Evolutionary conservation across 2,797 vertebrate genomes (phyloP).

Genomic region (Vireo griseus): DNA sequence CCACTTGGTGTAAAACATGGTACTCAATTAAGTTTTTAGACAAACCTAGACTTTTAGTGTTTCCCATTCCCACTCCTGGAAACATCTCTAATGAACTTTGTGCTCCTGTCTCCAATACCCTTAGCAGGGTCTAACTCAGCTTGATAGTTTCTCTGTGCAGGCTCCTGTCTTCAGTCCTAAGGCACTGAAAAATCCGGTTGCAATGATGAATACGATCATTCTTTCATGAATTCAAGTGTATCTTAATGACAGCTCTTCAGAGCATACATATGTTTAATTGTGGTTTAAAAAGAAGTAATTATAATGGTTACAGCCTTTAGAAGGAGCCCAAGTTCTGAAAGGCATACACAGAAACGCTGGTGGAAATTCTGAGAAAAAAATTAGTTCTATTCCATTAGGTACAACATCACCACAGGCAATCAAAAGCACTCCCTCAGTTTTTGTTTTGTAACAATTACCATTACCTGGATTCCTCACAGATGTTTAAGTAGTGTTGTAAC

Average conservation of each 20-base stretch:
- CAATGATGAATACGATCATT: background rate
- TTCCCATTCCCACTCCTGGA: background rate
- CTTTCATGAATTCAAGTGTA: background rate
- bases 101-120: background rate
- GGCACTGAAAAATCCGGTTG: background rate
- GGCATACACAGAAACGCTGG: background rate
- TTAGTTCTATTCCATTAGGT: background rate
- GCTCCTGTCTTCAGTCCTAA: background rate
- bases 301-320: background rate
- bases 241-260: background rate
- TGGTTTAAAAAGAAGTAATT: background rate
- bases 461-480: background rate
- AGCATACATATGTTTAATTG: background rate
- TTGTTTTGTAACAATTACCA: background rate
- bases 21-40: background rate
- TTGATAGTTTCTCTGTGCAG: background rate
- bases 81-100: background rate
- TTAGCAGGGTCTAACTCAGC: background rate
- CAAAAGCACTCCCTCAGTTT: background rate
- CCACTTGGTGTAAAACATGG: background rate
- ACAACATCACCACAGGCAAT: background rate
- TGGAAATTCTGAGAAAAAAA: background rate
- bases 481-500: background rate
- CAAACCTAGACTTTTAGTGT: background rate
- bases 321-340: background rate